These are phyloP conservation scores for Chlorops oryzae DNA, from an alignment of 1,140 invertebrate genomes.

Conservation along the genomic window DNA sequence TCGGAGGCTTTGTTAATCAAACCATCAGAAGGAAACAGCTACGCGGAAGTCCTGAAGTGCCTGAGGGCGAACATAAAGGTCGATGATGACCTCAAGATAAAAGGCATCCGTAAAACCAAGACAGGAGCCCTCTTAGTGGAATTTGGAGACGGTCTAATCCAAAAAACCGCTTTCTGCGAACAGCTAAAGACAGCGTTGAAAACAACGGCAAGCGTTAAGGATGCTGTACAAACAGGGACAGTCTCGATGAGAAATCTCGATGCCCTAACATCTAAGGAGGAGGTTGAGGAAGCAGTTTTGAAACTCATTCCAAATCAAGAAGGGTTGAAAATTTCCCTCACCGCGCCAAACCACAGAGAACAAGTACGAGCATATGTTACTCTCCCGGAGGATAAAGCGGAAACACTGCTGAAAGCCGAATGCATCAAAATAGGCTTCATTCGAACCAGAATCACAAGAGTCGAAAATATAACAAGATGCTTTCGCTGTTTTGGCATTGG, in stretches of 20 bases:
- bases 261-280: not conserved
- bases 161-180: no score
- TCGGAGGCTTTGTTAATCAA: not conserved
- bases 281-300: not conserved
- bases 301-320: not conserved
- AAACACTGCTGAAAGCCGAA: not conserved
- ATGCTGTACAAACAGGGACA: not conserved
- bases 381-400: not conserved
- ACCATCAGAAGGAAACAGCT: conserved; percentile 1
- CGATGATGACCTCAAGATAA: not conserved
- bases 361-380: not conserved
- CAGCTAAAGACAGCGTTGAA: not conserved
- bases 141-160: not conserved
- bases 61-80: not conserved
- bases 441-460: not conserved
- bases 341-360: not conserved
- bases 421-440: not conserved
- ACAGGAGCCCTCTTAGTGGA: not conserved
- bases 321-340: not conserved
- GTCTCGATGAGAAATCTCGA: not conserved
- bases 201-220: not conserved
- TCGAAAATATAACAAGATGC: not conserved
- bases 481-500: not conserved
- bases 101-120: not conserved
- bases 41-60: not conserved